These are phyloP conservation scores for Hydrozoanthus tunicans DNA, from an alignment of 64 coral and sea anemone genomes.

Conservation along the genomic window DNA sequence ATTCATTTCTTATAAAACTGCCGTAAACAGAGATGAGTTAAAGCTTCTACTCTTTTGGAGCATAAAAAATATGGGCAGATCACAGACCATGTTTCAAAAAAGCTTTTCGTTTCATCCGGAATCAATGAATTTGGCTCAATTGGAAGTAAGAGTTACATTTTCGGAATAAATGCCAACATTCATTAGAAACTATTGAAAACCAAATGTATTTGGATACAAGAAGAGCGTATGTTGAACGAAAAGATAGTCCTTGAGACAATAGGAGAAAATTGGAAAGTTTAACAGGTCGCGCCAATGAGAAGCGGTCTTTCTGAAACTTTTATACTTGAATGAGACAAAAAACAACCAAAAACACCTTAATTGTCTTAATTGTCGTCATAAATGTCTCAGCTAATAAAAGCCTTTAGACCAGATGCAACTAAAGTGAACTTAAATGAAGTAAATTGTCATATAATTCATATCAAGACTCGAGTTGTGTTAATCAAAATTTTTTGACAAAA, in stretches of 20 bases:
- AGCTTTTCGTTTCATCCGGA: background rate
- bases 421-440: no score
- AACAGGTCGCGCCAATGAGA: background rate
- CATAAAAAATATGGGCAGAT: background rate
- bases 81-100: background rate
- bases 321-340: background rate
- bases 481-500: no score
- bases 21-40: background rate
- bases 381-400: no score
- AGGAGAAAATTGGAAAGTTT: background rate
- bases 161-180: conserved; percentile 3
- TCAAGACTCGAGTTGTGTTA: no score
- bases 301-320: background rate
- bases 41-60: background rate
- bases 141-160: background rate
- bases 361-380: no score
- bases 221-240: background rate
- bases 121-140: background rate
- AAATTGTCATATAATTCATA: no score
- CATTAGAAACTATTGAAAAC: conserved; percentile 1
- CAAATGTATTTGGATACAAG: background rate
- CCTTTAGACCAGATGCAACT: no score
- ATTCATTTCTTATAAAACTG: background rate
- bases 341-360: background rate
- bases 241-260: background rate